Conservation (phyloP, 2,797 vertebrate species). For the Ctenosaura bakeri region DNA sequence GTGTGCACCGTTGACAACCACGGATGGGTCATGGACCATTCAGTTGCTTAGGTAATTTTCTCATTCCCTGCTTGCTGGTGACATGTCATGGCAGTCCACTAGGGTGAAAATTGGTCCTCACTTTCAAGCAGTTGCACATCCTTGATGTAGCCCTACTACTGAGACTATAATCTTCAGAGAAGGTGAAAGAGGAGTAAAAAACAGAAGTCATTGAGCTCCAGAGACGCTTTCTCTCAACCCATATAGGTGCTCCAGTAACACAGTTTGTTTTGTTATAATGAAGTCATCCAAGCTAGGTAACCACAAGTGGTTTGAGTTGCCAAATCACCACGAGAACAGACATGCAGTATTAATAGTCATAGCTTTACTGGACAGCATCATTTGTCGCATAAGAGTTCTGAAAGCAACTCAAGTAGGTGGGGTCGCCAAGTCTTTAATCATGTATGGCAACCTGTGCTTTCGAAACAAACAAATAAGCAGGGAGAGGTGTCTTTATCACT, state of each 20-base stretch:
- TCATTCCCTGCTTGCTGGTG: background rate
- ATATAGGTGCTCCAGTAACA: background rate
- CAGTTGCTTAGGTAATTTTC: background rate
- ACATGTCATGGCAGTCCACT: background rate
- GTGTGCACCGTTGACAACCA: background rate
- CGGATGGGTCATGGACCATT: background rate
- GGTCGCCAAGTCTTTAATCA: background rate
- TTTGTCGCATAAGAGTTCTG: background rate
- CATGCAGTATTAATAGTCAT: background rate
- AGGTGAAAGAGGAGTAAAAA: too few species aligned
- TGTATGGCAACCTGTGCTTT: background rate
- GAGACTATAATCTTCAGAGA: too few species aligned
- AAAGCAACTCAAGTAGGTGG: background rate
- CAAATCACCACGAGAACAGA: background rate
- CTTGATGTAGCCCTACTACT: too few species aligned
- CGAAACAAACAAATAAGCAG: background rate
- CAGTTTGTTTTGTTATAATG: background rate
- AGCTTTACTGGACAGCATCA: background rate
- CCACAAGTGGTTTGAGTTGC: background rate
- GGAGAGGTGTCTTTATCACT: too few species aligned
- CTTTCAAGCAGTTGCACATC: too few species aligned
- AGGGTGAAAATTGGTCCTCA: too few species aligned
- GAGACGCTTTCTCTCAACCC: too few species aligned
- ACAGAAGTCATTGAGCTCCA: background rate
- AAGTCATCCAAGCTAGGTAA: background rate